Base-by-base conservation (phyloP, 1,140 invertebrate genomes). In the Caenorhabditis inopinata region DNA sequence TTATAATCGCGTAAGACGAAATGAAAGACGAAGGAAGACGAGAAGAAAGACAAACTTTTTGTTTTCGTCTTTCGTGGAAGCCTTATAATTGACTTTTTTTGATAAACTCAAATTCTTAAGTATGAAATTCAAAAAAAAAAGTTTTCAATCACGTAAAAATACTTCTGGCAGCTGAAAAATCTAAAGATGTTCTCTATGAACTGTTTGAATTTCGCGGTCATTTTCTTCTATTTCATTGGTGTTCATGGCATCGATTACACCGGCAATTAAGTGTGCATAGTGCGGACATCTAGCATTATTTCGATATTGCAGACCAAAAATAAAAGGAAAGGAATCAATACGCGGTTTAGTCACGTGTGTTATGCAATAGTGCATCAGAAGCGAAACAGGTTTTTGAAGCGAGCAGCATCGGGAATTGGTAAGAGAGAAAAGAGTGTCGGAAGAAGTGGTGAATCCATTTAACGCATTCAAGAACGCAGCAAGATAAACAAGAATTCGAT, bases 181-280 rank as follows among this genome's bases (percentile, higher is more conserved):
- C 5, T 14, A 42, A 7, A 7, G 38, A 42, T 42, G 5, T 42
- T 42, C 38, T 14, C 5, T 42, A 42, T 14, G 14, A 42, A 42
- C 38, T 42, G 38, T 42, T 42, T 42, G 38, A 42, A 42, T 68
- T 42, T 68, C 16, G 21, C 29, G 58, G 58, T 68, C 58, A 68
- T 18, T 42, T n/a, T 11, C 4, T 0, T 0, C 4, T 9, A 38
- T 9, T 68, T 58, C 23, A 42, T 7, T 42, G 38, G n/a, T 32
- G 51, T 58, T 68, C 58, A 38, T n/a, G 58, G 58, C 32, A 68
- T 68, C 58, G 38, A 68, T 68, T 68, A 68, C 32, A 42, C n/a
- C 32, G 58, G 58, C 58, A 68, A 68, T 68, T 68, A 68, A 18
- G 58, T 68, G 51, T 27, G 32, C 14, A 58, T 32, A 42, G 29